Evolutionary conservation across 2,113 vertebrate species (phyloP).

Genomic region (Australoheros scitulus): DNA sequence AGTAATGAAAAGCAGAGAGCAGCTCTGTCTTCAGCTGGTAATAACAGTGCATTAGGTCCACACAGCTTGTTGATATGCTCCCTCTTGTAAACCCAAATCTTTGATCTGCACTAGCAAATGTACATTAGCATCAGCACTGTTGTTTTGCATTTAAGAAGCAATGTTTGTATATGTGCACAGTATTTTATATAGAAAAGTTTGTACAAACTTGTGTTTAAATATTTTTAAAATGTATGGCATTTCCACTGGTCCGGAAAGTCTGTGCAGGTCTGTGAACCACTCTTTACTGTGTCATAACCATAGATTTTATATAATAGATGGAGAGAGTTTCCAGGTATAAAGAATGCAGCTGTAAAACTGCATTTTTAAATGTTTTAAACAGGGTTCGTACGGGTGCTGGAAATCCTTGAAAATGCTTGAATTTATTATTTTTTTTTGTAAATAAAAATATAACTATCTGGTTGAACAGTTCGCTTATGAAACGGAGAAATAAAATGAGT

Average conservation of each 20-base stretch:
- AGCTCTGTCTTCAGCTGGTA: slow-evolving; percentile 71
- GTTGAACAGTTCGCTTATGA: too few species aligned
- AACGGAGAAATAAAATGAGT: too few species aligned
- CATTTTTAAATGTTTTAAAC: too few species aligned
- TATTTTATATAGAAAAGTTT: neutral
- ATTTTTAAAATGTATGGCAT: neutral
- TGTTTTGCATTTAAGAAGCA: slow-evolving; percentile 7
- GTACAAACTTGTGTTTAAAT: neutral
- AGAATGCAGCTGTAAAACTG: neutral
- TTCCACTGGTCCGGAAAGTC: neutral
- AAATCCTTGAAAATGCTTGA: too few species aligned
- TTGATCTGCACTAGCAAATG: slow-evolving; percentile 50
- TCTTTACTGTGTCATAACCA: neutral
- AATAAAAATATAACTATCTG: too few species aligned
- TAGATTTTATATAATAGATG: neutral
- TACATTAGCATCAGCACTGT: slow-evolving; percentile 1
- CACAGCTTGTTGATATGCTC: slow-evolving; percentile 45
- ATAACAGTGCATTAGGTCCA: slow-evolving; percentile 66
- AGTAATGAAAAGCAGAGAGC: slow-evolving; percentile 68
- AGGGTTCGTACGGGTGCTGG: too few species aligned
- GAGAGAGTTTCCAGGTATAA: neutral
- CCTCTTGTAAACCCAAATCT: slow-evolving; percentile 55
- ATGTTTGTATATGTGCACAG: neutral
- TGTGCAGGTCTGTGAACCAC: neutral
- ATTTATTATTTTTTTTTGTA: too few species aligned